phyloP scores from a whole-genome alignment of 2,797 vertebrate genomes.

The Gephyroberyx darwinii region DNA sequence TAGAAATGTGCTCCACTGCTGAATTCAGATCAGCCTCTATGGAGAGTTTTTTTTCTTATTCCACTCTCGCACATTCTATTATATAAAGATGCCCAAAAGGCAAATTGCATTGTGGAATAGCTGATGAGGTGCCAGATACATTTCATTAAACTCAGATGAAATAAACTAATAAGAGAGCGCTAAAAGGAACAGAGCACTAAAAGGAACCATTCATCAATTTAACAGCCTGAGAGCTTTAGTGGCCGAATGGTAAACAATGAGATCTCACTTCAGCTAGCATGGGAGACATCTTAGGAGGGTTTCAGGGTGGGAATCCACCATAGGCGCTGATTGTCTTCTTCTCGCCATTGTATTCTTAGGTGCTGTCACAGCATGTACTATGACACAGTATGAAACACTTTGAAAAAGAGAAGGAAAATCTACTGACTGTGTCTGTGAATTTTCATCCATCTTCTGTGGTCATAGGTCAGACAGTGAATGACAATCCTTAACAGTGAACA shows the following conservation, averaged over 20 bases:
- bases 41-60: neutral
- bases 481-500: neutral
- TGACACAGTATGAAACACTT: conserved; percentile 2
- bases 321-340: neutral
- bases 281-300: conserved; percentile 17
- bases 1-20: conserved; percentile 45
- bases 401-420: neutral
- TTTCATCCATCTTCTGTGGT: conserved; percentile 16
- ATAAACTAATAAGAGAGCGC: conserved; percentile 74
- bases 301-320: neutral
- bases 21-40: conserved; percentile 57
- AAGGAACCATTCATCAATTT: conserved; percentile 73
- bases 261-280: conserved; percentile 44
- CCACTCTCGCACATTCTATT: conserved; percentile 57
- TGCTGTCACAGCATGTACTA: neutral
- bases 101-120: conserved; percentile 70
- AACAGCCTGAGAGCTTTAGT: conserved; percentile 61
- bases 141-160: conserved; percentile 81
- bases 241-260: conserved; percentile 66
- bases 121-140: conserved; percentile 79
- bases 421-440: conserved; percentile 34
- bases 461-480: conserved; percentile 22
- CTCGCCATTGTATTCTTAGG: neutral
- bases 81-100: conserved; percentile 75
- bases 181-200: conserved; percentile 70